Base-by-base conservation (phyloP, 2,113 vertebrate genomes). In the Brachionichthys hirsutus region DNA sequence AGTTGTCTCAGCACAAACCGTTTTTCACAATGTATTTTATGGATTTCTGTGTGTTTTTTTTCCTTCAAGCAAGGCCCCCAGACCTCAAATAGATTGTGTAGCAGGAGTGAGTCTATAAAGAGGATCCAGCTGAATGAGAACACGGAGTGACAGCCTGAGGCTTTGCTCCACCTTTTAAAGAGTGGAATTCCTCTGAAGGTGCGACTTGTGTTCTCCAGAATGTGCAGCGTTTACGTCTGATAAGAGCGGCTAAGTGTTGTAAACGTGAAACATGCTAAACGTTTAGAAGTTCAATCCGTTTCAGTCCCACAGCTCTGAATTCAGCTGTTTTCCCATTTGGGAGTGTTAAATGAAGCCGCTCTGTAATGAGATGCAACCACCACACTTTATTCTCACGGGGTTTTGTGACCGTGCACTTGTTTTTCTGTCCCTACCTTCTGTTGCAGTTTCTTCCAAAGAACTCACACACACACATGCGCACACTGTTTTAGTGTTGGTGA, bases 401-500 rank as follows among this genome's bases (percentile, higher is more conserved):
- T 42, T 18, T n/a, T 56, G 53, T 58, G 24, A 24, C 11, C 8
- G 1, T 7, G 8, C 3, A 4, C 4, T 15, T 59, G 30, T 19
- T 59, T 59, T 54, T 15, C 40, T 17, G 24, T 54, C 30, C 42
- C n/a, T 12, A 43, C 60, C 56, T 48, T 50, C 56, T 70, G 61
- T 4, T 15, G 40, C n/a, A 1, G 2, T 6, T 38, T 38, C 36
- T 49, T 49, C 20, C 13, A 19, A 18, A 43, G 13, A 48, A 18
- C 10, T 43, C 9, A 1, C 16, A 30, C 16, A 35, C 10, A 56
- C 12, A 35, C 54, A 54, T 18, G 34, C 44, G 13, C 18, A 35
- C 1, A 42, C 30, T 71, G 67, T 65, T 70, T 60, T 61, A 46
- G 30, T 42, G 30, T 42, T 41, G 42, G 34, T 55, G 22, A 52